A percentile compares a stretch with the other conserved stretches of the same genome.
phyloP scores from a whole-genome alignment of 1,140 invertebrate genomes.

The Sycophaga agraensis region DNA sequence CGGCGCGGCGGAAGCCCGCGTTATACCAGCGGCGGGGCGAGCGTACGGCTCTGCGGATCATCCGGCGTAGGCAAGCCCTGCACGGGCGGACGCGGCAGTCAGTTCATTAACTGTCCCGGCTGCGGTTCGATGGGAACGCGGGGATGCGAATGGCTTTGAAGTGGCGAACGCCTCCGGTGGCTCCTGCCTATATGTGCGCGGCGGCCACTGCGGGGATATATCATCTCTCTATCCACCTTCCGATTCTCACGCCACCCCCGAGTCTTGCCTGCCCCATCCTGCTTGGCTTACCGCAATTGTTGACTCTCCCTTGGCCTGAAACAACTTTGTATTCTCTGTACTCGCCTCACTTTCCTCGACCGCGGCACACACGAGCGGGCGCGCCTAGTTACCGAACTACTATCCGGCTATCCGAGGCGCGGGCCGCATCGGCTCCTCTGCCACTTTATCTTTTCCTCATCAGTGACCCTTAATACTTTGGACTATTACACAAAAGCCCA shows the following conservation, averaged over 20 bases:
- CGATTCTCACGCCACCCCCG: not conserved
- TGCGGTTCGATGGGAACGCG: constrained; percentile 39
- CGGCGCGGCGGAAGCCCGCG: no score
- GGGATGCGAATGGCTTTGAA: constrained; percentile 39
- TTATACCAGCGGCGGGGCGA: no score
- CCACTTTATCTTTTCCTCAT: no score
- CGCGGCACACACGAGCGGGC: not conserved
- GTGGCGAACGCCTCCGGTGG: constrained; percentile 34
- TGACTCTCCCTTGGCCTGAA: not conserved
- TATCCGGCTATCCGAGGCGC: no score
- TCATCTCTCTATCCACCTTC: constrained; percentile 32
- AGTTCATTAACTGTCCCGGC: constrained; percentile 44
- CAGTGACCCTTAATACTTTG: no score
- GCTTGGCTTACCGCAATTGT: not conserved
- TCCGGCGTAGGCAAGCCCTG: not conserved
- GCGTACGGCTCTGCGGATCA: not conserved
- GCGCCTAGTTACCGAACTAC: not conserved
- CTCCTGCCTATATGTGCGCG: constrained; percentile 24
- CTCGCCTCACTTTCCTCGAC: not conserved
- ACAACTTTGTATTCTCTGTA: constrained; percentile 3
- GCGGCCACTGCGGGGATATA: constrained; percentile 23
- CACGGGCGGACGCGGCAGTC: constrained; percentile 14
- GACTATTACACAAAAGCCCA: no score
- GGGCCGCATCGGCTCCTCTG: no score
- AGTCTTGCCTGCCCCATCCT: not conserved